Evolutionary conservation across 2,113 vertebrate genomes (phyloP).

Genomic region (Actenoides hombroni): DNA sequence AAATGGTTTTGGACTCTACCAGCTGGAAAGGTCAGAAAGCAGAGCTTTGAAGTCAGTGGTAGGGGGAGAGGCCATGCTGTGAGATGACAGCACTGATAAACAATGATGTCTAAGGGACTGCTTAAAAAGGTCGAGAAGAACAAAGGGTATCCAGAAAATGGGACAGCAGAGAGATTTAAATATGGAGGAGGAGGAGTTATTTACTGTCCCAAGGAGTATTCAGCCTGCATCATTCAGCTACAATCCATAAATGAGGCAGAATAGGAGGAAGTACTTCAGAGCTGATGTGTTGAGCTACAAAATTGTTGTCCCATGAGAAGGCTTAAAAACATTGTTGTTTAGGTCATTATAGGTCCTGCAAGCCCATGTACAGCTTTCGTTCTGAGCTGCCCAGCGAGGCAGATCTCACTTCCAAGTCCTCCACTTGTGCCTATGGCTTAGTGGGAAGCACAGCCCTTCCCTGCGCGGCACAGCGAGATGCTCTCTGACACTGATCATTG

Average conservation of each 20-base stretch:
- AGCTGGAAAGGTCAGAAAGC: background rate
- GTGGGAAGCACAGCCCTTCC: background rate
- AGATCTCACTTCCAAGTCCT: background rate
- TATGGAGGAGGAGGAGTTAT: background rate
- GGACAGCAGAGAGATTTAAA: background rate
- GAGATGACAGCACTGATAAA: background rate
- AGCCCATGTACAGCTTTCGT: rapidly evolving
- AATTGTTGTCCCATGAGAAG: background rate
- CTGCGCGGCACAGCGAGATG: rapidly evolving
- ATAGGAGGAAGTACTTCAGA: background rate
- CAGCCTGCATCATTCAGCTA: background rate
- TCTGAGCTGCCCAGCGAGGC: background rate
- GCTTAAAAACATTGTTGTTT: background rate
- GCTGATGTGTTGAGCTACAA: background rate
- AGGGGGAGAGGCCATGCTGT: background rate
- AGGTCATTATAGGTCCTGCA: background rate
- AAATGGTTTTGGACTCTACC: background rate
- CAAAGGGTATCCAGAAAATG: background rate
- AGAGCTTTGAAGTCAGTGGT: background rate
- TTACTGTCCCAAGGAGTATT: background rate
- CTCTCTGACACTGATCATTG: background rate
- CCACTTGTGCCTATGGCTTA: background rate
- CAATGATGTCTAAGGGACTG: background rate
- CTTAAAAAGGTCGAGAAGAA: background rate
- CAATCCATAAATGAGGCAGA: background rate